phyloP scores from a whole-genome alignment of 2,888 invertebrate genomes.

The Griposia aprilina region DNA sequence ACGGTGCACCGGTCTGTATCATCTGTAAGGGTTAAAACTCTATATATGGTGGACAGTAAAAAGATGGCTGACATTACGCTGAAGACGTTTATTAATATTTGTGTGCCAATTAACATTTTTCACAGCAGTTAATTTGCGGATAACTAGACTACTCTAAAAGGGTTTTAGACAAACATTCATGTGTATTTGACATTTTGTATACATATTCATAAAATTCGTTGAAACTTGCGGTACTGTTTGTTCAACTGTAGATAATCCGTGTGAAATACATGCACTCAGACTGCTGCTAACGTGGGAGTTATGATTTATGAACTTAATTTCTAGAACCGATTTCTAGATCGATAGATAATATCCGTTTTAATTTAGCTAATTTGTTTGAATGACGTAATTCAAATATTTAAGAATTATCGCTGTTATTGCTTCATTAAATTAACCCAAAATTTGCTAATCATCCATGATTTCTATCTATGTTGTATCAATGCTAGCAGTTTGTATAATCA shows the following conservation, averaged over 20 bases:
- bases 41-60: conserved; percentile 67
- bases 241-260: conserved; percentile 65
- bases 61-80: conserved; percentile 63
- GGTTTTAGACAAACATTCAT: conserved; percentile 3
- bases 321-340: conserved; percentile 60
- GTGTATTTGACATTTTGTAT: conserved; percentile 33
- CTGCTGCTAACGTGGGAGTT: conserved; percentile 70
- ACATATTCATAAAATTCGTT: conserved; percentile 57
- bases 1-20: conserved; percentile 61
- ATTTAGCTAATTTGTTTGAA: conserved; percentile 52
- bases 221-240: conserved; percentile 59
- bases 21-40: conserved; percentile 55
- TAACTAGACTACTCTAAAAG: conserved; percentile 47
- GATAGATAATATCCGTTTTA: conserved; percentile 51
- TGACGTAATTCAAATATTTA: conserved; percentile 43
- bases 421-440: conserved; percentile 6
- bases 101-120: conserved; percentile 65
- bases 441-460: conserved; percentile 5
- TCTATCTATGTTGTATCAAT: background rate
- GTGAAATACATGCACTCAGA: conserved; percentile 65
- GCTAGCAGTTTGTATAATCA: background rate
- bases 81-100: conserved; percentile 66
- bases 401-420: background rate
- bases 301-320: conserved; percentile 71
- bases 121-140: conserved; percentile 55